Evolutionary conservation across 2,888 invertebrate genomes (phyloP).

Genomic region (Leucozona laternaria): DNA sequence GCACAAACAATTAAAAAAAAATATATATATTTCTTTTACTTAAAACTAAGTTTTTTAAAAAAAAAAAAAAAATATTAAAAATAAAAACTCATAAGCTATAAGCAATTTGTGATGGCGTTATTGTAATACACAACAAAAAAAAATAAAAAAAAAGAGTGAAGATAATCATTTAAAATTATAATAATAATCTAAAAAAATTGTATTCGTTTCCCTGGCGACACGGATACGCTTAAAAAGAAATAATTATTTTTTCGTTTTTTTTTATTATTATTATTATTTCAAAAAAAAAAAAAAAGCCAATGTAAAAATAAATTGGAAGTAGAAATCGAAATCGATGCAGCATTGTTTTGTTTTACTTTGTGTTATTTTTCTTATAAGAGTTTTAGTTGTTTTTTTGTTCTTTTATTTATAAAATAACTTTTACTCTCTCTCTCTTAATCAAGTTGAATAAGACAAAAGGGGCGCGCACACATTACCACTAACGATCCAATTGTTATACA

Average conservation of each 20-base stretch:
- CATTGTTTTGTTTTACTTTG: slow-evolving; percentile 23
- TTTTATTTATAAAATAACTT: slow-evolving; percentile 12
- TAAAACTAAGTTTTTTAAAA: slow-evolving; percentile 61
- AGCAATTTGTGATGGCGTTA: slow-evolving; percentile 75
- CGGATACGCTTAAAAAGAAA: slow-evolving; percentile 14
- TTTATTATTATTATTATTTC: slow-evolving; percentile 25
- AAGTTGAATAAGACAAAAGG: slow-evolving; percentile 76
- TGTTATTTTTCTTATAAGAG: slow-evolving; percentile 62
- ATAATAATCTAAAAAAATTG: slow-evolving; percentile 64
- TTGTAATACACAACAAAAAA: slow-evolving; percentile 37
- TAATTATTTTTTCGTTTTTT: slow-evolving; percentile 19
- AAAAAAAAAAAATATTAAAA: slow-evolving; percentile 48
- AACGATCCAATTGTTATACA: slow-evolving; percentile 73
- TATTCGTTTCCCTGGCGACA: slow-evolving; percentile 68
- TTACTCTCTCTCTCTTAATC: slow-evolving; percentile 61
- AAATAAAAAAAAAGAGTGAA: slow-evolving; percentile 42
- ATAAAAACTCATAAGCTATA: slow-evolving; percentile 66
- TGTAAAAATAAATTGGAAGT: slow-evolving; percentile 71
- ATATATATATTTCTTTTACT: slow-evolving; percentile 55
- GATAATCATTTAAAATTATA: slow-evolving; percentile 58
- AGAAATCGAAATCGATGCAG: slow-evolving; percentile 74
- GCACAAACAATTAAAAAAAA: slow-evolving; percentile 63
- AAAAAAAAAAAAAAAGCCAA: slow-evolving; percentile 50
- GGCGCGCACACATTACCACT: slow-evolving; percentile 77
- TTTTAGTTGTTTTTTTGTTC: slow-evolving; percentile 36